Conservation (phyloP, 92 coral and sea anemone genomes). For the Virgularia gustaviana region DNA sequence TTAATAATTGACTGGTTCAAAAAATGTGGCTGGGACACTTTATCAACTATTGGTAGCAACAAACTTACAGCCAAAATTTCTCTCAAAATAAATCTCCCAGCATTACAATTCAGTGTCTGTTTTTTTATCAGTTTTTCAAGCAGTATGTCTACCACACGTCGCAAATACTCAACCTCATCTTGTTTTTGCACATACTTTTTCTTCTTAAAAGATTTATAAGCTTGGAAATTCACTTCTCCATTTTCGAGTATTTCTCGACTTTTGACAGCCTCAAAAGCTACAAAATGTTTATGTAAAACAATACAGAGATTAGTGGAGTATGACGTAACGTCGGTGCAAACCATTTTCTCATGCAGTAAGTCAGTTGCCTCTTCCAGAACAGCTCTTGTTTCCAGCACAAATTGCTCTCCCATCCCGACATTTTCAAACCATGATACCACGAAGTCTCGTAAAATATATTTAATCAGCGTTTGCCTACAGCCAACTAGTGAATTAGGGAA, state of each 20-base stretch:
- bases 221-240: constrained; percentile 31
- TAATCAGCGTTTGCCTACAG: constrained; percentile 57
- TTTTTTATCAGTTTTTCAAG: constrained; percentile 58
- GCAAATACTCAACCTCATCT: constrained; percentile 70
- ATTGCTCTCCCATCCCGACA: constrained; percentile 74
- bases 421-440: constrained; percentile 76
- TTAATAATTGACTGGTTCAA: constrained; percentile 71
- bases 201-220: constrained; percentile 67
- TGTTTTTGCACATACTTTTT: constrained; percentile 42
- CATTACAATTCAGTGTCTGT: constrained; percentile 63
- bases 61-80: constrained; percentile 77
- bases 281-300: constrained; percentile 73
- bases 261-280: constrained; percentile 58
- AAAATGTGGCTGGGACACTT: constrained; percentile 74
- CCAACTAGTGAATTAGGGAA: constrained; percentile 63
- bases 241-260: constrained; percentile 32
- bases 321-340: constrained; percentile 62
- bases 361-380: constrained; percentile 62
- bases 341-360: constrained; percentile 65
- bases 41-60: constrained; percentile 54
- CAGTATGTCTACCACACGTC: constrained; percentile 72
- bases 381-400: constrained; percentile 62
- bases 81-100: constrained; percentile 85
- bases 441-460: constrained; percentile 72
- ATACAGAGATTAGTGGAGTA: constrained; percentile 67